phyloP scores from a whole-genome alignment of 1,140 invertebrate species.

The Drosophila serrata region DNA sequence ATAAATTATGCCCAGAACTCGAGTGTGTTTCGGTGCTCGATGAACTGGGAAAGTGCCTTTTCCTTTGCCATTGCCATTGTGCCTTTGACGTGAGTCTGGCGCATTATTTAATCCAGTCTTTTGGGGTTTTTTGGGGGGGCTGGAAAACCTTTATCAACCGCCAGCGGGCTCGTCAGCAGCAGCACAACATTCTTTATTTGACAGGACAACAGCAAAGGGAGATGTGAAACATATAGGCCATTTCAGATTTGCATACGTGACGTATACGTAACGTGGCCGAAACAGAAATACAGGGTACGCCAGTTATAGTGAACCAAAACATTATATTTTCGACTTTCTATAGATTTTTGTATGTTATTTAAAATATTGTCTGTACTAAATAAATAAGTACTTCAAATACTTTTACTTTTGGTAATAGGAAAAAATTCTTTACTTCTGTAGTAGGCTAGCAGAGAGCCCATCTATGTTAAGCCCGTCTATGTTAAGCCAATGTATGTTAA shows the following conservation, averaged over 20 bases:
- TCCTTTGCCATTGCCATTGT: slow-evolving; percentile 21
- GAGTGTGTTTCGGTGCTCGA: slow-evolving; percentile 36
- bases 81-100: slow-evolving; percentile 28
- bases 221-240: slow-evolving; percentile 19
- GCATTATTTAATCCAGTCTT: slow-evolving; percentile 56
- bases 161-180: slow-evolving; percentile 46
- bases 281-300: neutral
- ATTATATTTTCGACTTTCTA: neutral
- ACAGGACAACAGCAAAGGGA: slow-evolving; percentile 30
- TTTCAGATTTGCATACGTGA: slow-evolving; percentile 58
- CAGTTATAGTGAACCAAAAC: neutral
- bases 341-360: neutral
- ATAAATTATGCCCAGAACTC: slow-evolving; percentile 55
- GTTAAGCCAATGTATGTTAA: no score
- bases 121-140: neutral
- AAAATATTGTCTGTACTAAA: neutral
- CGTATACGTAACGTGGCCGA: slow-evolving; percentile 38
- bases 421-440: no score
- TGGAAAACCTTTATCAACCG: slow-evolving; percentile 57
- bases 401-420: neutral
- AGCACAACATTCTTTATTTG: slow-evolving; percentile 46
- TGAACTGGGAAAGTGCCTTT: slow-evolving; percentile 56
- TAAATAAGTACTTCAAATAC: neutral
- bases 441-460: no score
- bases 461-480: no score